Evolutionary conservation across 2,113 vertebrate species (phyloP).

Genomic region (Phrynocephalus versicolor): DNA sequence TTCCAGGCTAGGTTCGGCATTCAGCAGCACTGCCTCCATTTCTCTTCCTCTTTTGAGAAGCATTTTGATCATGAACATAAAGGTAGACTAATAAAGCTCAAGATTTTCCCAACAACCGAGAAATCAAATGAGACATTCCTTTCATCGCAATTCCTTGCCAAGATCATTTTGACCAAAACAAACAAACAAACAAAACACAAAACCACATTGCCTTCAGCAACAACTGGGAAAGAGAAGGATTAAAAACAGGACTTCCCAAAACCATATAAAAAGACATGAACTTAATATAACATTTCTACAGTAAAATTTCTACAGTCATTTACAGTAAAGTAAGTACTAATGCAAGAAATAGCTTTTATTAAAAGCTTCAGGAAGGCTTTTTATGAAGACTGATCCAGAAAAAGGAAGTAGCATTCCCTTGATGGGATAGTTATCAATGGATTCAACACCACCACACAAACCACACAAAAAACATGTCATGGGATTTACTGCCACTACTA

Average conservation of each 20-base stretch:
- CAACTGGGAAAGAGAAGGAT: neutral
- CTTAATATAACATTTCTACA: neutral
- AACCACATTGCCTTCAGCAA: neutral
- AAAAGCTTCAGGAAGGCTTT: neutral
- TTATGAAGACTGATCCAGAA: neutral
- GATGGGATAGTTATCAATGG: neutral
- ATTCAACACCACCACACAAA: neutral
- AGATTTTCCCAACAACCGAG: neutral
- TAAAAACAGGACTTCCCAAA: neutral
- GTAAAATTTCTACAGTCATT: too few species aligned
- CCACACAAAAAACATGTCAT: neutral
- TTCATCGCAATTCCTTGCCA: neutral
- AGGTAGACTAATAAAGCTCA: neutral
- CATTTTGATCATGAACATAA: neutral
- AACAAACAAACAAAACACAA: neutral
- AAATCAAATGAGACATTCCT: neutral
- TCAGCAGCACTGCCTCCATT: neutral
- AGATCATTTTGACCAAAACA: neutral
- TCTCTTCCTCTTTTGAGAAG: neutral
- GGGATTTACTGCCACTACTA: neutral
- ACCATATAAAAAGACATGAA: neutral
- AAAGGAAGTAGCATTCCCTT: neutral
- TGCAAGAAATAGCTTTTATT: neutral
- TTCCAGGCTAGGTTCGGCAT: neutral
- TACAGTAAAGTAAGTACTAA: neutral